Percentiles rank a stretch among this genome's conserved stretches.
These are phyloP conservation scores for Tenodera sinensis DNA, from an alignment of 2,888 invertebrate genomes.

Conservation along the genomic window DNA sequence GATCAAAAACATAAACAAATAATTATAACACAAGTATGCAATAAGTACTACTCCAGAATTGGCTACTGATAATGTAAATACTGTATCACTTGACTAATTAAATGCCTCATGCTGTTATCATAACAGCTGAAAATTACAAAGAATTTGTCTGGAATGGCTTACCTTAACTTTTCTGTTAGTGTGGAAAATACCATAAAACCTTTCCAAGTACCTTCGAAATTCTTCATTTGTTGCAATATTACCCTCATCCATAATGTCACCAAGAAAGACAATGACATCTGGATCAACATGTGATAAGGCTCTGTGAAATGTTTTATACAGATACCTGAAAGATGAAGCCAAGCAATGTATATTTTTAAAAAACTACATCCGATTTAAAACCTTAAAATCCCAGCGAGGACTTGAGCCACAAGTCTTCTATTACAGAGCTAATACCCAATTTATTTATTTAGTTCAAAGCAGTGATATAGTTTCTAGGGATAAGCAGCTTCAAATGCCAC, in stretches of 20 bases:
- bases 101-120: too few species aligned
- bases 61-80: too few species aligned
- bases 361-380: background rate
- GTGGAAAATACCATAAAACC: conserved; percentile 66
- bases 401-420: too few species aligned
- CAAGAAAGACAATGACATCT: conserved; percentile 82
- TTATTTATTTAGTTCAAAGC: too few species aligned
- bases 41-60: too few species aligned
- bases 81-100: too few species aligned
- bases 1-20: conserved; percentile 34
- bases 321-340: conserved; percentile 58
- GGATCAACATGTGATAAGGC: conserved; percentile 72
- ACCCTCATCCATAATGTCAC: conserved; percentile 95
- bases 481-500: too few species aligned
- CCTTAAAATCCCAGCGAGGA: too few species aligned
- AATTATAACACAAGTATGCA: background rate
- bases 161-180: conserved; percentile 23
- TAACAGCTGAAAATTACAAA: too few species aligned
- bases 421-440: too few species aligned
- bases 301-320: conserved; percentile 71
- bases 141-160: background rate
- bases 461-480: too few species aligned
- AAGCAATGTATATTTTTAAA: background rate
- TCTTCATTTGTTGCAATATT: conserved; percentile 68
- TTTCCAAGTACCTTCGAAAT: conserved; percentile 68